These are phyloP conservation scores for Rhynchonycteris naso DNA, from an alignment of 2,797 vertebrate genomes.

Conservation along the genomic window DNA sequence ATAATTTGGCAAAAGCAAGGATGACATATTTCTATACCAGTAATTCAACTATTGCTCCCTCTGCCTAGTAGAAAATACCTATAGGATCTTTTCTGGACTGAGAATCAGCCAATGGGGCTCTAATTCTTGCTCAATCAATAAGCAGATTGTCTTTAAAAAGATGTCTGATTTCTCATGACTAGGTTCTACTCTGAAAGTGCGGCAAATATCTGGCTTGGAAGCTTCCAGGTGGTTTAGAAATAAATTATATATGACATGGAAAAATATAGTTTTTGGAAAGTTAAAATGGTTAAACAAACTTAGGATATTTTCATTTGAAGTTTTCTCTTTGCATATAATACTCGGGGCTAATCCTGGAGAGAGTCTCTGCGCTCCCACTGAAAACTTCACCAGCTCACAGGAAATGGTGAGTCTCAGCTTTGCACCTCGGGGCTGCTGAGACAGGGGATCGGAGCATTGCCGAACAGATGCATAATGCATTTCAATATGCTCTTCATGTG, in stretches of 20 bases:
- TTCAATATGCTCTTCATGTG: slow-evolving; percentile 59
- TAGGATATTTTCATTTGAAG: slow-evolving; percentile 59
- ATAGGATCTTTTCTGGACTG: not conserved
- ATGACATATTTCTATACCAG: not conserved
- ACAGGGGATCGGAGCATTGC: slow-evolving; percentile 36
- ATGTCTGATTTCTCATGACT: not conserved
- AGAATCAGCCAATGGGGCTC: not conserved
- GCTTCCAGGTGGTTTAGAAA: not conserved
- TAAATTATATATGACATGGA: not conserved
- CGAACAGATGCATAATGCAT: slow-evolving; percentile 68
- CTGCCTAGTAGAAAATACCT: not conserved
- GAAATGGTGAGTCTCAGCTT: slow-evolving; percentile 54
- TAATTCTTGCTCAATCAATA: slow-evolving; percentile 23
- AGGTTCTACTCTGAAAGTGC: not conserved
- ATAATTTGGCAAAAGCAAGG: slow-evolving; percentile 17
- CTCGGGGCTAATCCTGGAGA: slow-evolving; percentile 43
- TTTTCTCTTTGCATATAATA: slow-evolving; percentile 59
- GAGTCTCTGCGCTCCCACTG: slow-evolving; percentile 67
- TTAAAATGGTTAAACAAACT: slow-evolving; percentile 61
- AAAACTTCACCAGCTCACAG: slow-evolving; percentile 64
- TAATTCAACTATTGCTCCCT: not conserved
- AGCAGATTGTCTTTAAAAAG: not conserved
- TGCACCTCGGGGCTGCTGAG: slow-evolving; percentile 50
- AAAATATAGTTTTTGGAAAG: slow-evolving; percentile 1
- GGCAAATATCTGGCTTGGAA: not conserved